Percentiles rank a stretch among this genome's conserved stretches.
Evolutionary conservation across 2,888 invertebrate genomes (phyloP).

Genomic region (Tuberolachnus salignus): DNA sequence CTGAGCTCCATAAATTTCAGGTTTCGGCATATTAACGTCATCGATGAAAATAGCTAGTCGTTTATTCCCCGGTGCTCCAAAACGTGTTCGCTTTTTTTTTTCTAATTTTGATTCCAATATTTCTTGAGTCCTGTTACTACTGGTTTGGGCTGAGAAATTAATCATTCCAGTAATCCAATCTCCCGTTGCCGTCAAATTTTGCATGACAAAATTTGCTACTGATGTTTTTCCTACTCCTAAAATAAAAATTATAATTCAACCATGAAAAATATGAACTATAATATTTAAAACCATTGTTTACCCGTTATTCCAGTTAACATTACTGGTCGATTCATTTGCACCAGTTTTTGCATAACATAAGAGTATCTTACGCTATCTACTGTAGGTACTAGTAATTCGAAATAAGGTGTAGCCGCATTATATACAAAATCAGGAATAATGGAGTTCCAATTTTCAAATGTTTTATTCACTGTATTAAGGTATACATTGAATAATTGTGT

Average conservation of each 20-base stretch:
- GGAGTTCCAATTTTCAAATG: constrained; percentile 79
- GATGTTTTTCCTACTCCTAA: constrained; percentile 88
- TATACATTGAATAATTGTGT: constrained; percentile 63
- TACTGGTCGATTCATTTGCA: constrained; percentile 76
- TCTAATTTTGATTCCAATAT: constrained; percentile 86
- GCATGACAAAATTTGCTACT: constrained; percentile 77
- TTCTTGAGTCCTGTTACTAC: constrained; percentile 79
- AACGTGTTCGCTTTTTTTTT: constrained; percentile 67
- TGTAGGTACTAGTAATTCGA: constrained; percentile 88
- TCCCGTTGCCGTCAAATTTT: constrained; percentile 68
- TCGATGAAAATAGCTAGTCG: constrained; percentile 92
- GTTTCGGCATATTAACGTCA: constrained; percentile 91
- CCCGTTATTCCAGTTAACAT: constrained; percentile 89
- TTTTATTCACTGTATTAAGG: constrained; percentile 73
- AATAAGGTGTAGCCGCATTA: constrained; percentile 75
- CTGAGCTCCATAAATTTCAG: constrained; percentile 89
- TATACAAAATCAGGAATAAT: constrained; percentile 78
- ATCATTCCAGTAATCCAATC: constrained; percentile 77
- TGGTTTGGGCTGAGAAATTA: constrained; percentile 92
- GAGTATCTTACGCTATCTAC: constrained; percentile 89
- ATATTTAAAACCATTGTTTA: constrained; percentile 60
- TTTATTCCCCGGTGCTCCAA: constrained; percentile 68
- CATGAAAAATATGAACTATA: not conserved
- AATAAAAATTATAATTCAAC: constrained; percentile 58
- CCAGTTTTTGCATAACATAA: constrained; percentile 76